phyloP scores from a whole-genome alignment of 2,113 vertebrate genomes.

The Psophia crepitans region DNA sequence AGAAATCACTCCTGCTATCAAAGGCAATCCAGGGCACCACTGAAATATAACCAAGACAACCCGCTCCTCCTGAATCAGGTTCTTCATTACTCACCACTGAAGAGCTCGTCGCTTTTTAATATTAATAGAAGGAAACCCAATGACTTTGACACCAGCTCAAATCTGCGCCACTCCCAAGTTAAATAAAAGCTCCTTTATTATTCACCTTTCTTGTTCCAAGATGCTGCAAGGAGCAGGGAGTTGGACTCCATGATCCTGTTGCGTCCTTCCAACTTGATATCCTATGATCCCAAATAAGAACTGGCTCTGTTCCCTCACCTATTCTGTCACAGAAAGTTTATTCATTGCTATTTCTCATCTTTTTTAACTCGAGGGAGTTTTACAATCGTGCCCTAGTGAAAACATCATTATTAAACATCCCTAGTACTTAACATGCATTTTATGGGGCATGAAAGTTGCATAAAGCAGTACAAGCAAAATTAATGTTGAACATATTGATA shows the following conservation, averaged over 20 bases:
- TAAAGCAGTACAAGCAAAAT: constrained; percentile 30
- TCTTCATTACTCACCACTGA: background rate
- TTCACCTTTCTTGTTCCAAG: background rate
- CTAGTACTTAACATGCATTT: background rate
- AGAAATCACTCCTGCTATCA: background rate
- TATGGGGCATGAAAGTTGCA: constrained; percentile 20
- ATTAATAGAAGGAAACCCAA: background rate
- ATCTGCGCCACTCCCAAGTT: background rate
- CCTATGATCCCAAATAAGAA: background rate
- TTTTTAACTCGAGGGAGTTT: background rate
- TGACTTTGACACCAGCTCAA: fast-evolving
- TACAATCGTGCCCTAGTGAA: background rate
- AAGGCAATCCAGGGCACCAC: background rate
- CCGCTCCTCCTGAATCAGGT: background rate
- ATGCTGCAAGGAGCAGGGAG: no score
- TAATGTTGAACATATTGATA: constrained; percentile 21
- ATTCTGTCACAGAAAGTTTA: background rate
- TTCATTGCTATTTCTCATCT: background rate
- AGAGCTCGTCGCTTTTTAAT: background rate
- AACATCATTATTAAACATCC: background rate
- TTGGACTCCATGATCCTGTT: no score
- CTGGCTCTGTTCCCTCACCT: background rate
- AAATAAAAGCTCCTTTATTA: background rate
- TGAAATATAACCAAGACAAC: background rate
- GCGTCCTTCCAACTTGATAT: no score